Base-by-base conservation (phyloP, 2,888 invertebrate genomes). In the Drosophila diplacantha region DNA sequence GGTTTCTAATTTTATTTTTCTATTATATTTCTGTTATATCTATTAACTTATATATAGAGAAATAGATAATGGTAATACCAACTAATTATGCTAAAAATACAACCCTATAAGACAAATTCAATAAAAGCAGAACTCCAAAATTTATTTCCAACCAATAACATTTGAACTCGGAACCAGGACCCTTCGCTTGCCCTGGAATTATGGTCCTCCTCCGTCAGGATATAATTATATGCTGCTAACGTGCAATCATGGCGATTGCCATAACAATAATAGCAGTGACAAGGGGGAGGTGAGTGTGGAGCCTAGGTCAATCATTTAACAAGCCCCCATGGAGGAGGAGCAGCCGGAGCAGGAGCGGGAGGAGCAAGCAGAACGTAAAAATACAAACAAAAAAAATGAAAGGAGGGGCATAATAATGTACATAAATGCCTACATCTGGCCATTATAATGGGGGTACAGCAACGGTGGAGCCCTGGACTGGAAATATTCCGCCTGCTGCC, bases 161-260 rank as follows among this genome's bases (percentile, higher is more conserved):
- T 56, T 43, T 41, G 34, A 55, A 35, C 18, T 31, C 8, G 14
- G 14, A 8, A 20, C 9, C 20, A 5, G 31, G 18, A 35, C 20
- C 51, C 51, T n/a, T 31, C 12, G 37, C 2, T 24, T 31, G 29
- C 20, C 18, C 54, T 51, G 51, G 31, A 55, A 43, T 58, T 44
- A 50, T 43, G 34, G 34, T 26, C 32, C 39, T 39, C 32, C 55
- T 39, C 14, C 9, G 29, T 41, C 41, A 43, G 56, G 38, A 35
- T 62, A 62, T 63, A 63, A 63, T 63, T 53, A 63, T 63, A 41
- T 53, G 53, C 53, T 62, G 37, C 63, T 62, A 59, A 67, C 68
- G 68, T 60, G 69, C 74, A 76, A 81, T 79, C 75, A 76, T 66
- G 70, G 38, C 70, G 73, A 76, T 75, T 70, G 70, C 73, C 69